Percentiles rank a stretch among this genome's conserved stretches.
These are phyloP conservation scores for Noctua pronuba DNA, from an alignment of 2,888 invertebrate species.

Conservation along the genomic window DNA sequence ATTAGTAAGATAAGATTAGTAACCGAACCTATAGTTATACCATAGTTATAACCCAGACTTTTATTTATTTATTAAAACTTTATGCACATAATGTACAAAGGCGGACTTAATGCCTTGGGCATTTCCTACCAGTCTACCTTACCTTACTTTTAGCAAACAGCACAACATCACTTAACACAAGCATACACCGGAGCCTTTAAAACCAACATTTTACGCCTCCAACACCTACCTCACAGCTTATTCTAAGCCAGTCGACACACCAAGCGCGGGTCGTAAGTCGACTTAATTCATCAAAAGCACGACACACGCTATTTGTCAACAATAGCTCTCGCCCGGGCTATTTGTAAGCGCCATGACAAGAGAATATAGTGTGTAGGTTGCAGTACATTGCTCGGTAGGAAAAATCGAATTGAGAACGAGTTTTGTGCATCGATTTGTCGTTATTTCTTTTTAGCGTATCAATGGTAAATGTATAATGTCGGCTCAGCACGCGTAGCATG, in stretches of 20 bases:
- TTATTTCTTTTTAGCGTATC: not conserved
- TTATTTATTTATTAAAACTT: too few species aligned
- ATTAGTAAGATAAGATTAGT: too few species aligned
- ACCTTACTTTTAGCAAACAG: not conserved
- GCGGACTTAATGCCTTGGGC: too few species aligned
- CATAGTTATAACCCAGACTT: not conserved
- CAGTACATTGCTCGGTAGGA: constrained; percentile 51
- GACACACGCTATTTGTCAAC: constrained; percentile 62
- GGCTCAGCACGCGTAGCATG: too few species aligned
- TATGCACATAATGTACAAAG: too few species aligned
- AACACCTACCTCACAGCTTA: constrained; percentile 22
- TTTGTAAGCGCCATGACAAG: constrained; percentile 50
- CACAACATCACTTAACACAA: not conserved
- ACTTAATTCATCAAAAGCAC: constrained; percentile 60
- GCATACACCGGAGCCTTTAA: not conserved
- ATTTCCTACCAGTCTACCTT: too few species aligned
- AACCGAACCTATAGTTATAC: too few species aligned
- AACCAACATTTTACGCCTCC: constrained; percentile 3
- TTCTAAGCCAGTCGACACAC: constrained; percentile 32
- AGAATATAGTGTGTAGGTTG: constrained; percentile 7
- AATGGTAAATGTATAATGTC: not conserved
- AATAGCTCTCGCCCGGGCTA: constrained; percentile 48
- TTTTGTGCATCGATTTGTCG: not conserved
- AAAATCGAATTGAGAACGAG: not conserved
- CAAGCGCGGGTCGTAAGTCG: constrained; percentile 51